Percentiles rank a stretch among this genome's conserved stretches.
These are phyloP conservation scores for Pomatorhinus ruficollis DNA, from an alignment of 2,113 vertebrate genomes.

Conservation along the genomic window DNA sequence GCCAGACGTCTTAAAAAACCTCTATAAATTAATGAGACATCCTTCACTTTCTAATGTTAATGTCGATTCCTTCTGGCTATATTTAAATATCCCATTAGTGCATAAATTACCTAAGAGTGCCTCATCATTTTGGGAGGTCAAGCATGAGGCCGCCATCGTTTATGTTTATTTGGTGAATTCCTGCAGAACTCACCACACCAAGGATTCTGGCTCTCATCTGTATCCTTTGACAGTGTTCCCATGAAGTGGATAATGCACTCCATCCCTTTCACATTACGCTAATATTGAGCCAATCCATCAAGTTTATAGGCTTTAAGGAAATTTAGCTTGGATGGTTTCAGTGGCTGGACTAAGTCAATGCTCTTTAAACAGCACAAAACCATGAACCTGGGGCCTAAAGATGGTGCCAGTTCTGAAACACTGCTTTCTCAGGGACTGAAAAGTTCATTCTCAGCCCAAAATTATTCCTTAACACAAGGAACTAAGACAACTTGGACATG, in stretches of 20 bases:
- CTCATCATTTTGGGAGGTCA: background rate
- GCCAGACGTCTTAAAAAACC: background rate
- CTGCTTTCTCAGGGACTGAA: background rate
- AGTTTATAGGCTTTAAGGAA: background rate
- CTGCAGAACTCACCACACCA: background rate
- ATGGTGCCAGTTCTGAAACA: background rate
- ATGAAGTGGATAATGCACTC: background rate
- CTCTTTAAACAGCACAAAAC: background rate
- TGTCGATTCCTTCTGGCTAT: background rate
- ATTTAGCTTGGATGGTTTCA: background rate
- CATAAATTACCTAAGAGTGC: background rate
- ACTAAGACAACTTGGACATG: background rate
- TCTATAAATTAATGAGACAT: conserved; percentile 30
- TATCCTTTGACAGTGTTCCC: conserved; percentile 10
- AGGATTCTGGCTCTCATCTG: background rate
- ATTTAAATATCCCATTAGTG: conserved; percentile 1
- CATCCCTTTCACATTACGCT: background rate
- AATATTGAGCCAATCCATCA: conserved; percentile 47
- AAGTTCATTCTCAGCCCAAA: background rate
- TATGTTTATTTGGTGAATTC: conserved; percentile 9
- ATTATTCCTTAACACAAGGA: background rate
- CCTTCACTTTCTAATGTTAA: background rate
- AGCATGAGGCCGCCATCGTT: background rate
- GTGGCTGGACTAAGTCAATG: background rate
- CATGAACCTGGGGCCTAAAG: background rate